Conservation (phyloP, 2,888 invertebrate genomes). For the Chrysolina oricalcia region DNA sequence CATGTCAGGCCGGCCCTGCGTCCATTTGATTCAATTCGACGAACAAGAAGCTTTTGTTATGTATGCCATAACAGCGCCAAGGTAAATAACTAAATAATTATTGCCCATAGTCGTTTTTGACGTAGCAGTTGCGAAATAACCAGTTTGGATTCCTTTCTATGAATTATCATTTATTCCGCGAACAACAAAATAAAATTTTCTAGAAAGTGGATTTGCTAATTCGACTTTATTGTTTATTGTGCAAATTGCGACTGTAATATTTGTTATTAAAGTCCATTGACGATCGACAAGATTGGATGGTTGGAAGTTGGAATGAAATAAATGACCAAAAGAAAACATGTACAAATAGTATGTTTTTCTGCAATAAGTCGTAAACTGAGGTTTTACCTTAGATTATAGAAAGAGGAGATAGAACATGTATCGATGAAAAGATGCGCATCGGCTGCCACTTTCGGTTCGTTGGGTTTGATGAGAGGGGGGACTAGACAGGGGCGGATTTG, state of each 20-base stretch:
- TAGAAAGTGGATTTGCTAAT: conserved; percentile 18
- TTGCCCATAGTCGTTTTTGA: conserved; percentile 12
- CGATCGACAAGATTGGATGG: not conserved
- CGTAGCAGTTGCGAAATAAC: conserved; percentile 10
- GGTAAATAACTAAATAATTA: conserved; percentile 22
- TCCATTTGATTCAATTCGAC: not conserved
- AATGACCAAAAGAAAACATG: too few species aligned
- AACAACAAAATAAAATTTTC: not conserved
- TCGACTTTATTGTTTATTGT: not conserved
- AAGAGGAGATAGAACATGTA: too few species aligned
- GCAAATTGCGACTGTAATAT: not conserved
- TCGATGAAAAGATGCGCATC: too few species aligned
- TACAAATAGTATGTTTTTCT: too few species aligned
- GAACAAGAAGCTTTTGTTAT: conserved; percentile 17
- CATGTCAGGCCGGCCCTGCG: not conserved
- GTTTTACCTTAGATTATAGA: too few species aligned
- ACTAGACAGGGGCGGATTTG: too few species aligned
- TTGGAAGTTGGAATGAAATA: not conserved
- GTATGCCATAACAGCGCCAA: conserved; percentile 6
- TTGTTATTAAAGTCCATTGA: not conserved
- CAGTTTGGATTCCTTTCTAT: conserved; percentile 21
- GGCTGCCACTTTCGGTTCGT: too few species aligned
- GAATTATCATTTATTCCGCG: conserved; percentile 8
- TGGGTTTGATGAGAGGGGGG: too few species aligned
- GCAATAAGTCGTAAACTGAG: too few species aligned